Evolutionary conservation across 2,888 invertebrate species (phyloP).

Genomic region (Sthenelais limicola): DNA sequence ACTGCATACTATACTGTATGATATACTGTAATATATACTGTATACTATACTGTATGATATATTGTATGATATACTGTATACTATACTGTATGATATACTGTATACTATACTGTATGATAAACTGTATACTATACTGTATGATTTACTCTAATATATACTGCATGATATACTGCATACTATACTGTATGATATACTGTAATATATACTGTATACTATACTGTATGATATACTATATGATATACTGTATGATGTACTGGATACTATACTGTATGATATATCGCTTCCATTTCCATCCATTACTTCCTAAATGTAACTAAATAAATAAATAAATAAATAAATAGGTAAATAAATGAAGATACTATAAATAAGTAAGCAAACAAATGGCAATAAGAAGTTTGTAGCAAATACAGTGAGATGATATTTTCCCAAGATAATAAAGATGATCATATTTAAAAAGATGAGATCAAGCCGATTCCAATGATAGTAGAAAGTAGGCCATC

Average conservation of each 20-base stretch:
- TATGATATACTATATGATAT: not conserved
- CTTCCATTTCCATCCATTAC: too few species aligned
- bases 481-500: too few species aligned
- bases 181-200: not conserved
- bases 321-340: too few species aligned
- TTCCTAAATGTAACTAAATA: too few species aligned
- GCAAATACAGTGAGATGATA: too few species aligned
- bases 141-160: not conserved
- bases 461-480: too few species aligned
- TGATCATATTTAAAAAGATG: too few species aligned
- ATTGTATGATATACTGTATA: not conserved
- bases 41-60: not conserved
- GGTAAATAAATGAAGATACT: too few species aligned
- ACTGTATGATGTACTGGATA: not conserved
- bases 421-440: too few species aligned
- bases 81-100: not conserved
- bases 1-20: not conserved
- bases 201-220: not conserved
- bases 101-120: not conserved
- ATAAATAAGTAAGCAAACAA: too few species aligned
- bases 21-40: not conserved
- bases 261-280: not conserved
- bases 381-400: too few species aligned
- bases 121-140: not conserved
- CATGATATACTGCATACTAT: not conserved